Evolutionary conservation across 2,797 vertebrate genomes (phyloP), one percentile per base, ranked within the genome.

Genomic region (Bufotes viridis): DNA sequence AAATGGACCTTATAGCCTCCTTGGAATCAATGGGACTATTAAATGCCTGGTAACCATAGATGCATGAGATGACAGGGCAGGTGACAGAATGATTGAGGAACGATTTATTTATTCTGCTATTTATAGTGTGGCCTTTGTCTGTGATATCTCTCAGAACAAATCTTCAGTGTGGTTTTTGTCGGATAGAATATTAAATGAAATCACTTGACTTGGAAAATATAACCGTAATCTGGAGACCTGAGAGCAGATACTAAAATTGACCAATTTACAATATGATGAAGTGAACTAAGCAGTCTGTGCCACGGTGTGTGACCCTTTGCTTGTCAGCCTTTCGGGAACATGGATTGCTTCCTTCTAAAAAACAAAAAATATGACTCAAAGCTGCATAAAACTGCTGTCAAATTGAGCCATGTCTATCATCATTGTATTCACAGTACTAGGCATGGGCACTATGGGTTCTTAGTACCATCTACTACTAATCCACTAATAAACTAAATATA

Each of bases 231-330:
- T 80, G 24, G 78, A 81, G 87, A 81, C 76, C 65, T 65, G 65
- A 34, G n/a, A 61, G n/a, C 83, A 75, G 78, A 88, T 88, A 65
- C 67, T 74, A 80, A 84, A 74, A 72, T 88, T 34, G 55, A 60
- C 76, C 82, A 75, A 88, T 85, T 81, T 81, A 74, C 78, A 85
- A 70, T 79, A 75, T 69, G 82, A 88, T 88, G 60, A 88, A 85
- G 76, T 51, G 65, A 74, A 55, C 67, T 81, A 49, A 75, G 55
- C 70, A 75, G 55, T 24, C n/a, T 61, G 70, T 65, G 82, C 57
- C 24, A 22, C 55, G 55, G 55, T 75, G 53, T 83, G 82, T 84
- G 70, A 84, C 70, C 69, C 57, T 49, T 4, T 24, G 55, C 70
- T 72, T 84, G 15, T 61, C 70, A 84, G 29, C 14, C 69, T n/a